Evolutionary conservation across 2,113 vertebrate species (phyloP).

Genomic region (Hydropotes inermis): DNA sequence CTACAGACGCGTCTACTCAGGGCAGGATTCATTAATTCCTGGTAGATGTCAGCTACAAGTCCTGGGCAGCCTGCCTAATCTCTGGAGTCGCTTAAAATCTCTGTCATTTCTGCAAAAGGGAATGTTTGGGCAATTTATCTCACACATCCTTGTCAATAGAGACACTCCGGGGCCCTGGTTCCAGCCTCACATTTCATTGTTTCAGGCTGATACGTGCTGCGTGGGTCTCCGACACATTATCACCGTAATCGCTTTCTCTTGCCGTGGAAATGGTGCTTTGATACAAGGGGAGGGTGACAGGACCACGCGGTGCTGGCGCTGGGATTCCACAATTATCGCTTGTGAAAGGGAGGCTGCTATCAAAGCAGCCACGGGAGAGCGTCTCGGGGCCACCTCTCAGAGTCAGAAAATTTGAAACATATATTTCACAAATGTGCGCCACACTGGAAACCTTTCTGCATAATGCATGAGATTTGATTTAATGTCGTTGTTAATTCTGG

Average conservation of each 20-base stretch:
- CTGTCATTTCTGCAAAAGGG: slow-evolving; percentile 50
- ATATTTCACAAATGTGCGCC: slow-evolving; percentile 59
- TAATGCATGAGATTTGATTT: slow-evolving; percentile 78
- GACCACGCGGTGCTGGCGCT: slow-evolving; percentile 48
- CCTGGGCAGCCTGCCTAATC: slow-evolving; percentile 56
- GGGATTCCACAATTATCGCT: slow-evolving; percentile 60
- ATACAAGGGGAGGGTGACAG: slow-evolving; percentile 48
- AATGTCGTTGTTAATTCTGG: slow-evolving; percentile 62
- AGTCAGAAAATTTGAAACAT: slow-evolving; percentile 73
- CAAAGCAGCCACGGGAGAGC: slow-evolving; percentile 74
- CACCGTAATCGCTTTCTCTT: slow-evolving; percentile 62
- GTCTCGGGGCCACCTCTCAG: slow-evolving; percentile 71
- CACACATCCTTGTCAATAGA: neutral
- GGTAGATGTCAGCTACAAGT: neutral
- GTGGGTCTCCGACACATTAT: slow-evolving; percentile 60
- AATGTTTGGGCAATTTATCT: slow-evolving; percentile 45
- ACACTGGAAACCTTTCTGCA: slow-evolving; percentile 67
- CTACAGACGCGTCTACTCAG: neutral
- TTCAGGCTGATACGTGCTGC: slow-evolving; percentile 57
- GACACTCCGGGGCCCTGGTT: slow-evolving; percentile 51
- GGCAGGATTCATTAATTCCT: neutral
- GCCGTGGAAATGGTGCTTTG: slow-evolving; percentile 74
- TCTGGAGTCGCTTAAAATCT: slow-evolving; percentile 59
- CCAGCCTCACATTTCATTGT: slow-evolving; percentile 63
- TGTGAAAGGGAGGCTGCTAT: slow-evolving; percentile 73